Percentiles rank a stretch among this genome's conserved stretches.
These are phyloP conservation scores for Xylota segnis DNA, from an alignment of 2,888 invertebrate species.

Conservation along the genomic window DNA sequence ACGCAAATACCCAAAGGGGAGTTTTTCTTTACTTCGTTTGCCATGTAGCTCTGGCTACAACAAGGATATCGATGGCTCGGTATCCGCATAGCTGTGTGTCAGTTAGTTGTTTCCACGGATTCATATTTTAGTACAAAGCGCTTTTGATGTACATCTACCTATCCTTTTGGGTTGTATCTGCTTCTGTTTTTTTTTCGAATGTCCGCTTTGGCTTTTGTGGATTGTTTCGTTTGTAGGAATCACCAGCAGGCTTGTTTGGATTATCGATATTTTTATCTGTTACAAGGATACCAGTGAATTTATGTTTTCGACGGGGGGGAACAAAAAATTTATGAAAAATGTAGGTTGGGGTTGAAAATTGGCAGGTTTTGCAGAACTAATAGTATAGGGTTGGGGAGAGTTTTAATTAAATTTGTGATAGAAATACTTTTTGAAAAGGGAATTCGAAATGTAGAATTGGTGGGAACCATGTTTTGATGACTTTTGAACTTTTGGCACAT, in stretches of 20 bases:
- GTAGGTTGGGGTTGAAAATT: background rate
- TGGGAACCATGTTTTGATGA: no score
- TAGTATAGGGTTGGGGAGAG: background rate
- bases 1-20: constrained; percentile 7
- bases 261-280: constrained; percentile 12
- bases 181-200: background rate
- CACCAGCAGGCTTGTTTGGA: constrained; percentile 11
- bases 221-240: constrained; percentile 5
- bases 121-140: constrained; percentile 16
- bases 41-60: background rate
- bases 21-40: background rate
- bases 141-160: constrained; percentile 1
- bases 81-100: background rate
- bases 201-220: background rate
- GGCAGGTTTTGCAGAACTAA: background rate
- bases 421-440: no score
- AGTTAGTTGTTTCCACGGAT: constrained; percentile 5
- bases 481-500: no score
- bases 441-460: no score
- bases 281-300: background rate
- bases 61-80: background rate
- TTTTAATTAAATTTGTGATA: no score
- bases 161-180: background rate
- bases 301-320: background rate
- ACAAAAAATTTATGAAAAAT: background rate